These are phyloP conservation scores for Drosophila neutralis DNA, from an alignment of 2,888 invertebrate species.

Conservation along the genomic window DNA sequence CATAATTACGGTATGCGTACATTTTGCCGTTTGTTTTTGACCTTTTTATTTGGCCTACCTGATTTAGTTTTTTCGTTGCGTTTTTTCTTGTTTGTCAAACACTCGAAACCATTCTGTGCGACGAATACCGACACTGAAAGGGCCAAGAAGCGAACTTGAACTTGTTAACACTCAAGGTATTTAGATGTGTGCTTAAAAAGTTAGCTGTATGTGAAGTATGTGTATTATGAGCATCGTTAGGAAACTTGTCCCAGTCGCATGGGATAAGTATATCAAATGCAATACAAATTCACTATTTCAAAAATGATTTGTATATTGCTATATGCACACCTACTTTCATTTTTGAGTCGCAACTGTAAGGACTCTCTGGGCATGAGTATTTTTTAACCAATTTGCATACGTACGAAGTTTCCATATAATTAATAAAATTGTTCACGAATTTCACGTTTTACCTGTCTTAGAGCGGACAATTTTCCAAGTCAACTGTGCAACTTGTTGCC, in stretches of 20 bases:
- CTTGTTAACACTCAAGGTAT: conserved; percentile 29
- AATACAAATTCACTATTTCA: background rate
- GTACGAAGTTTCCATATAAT: background rate
- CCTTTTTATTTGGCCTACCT: conserved; percentile 35
- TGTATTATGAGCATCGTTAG: background rate
- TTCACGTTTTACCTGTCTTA: background rate
- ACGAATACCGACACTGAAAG: conserved; percentile 13
- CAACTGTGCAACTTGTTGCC: background rate
- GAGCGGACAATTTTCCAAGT: background rate
- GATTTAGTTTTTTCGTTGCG: conserved; percentile 1
- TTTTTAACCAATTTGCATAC: background rate
- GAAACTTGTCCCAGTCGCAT: background rate
- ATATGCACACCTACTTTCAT: background rate
- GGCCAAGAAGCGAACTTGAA: conserved; percentile 56
- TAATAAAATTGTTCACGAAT: background rate
- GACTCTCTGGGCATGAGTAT: too few species aligned
- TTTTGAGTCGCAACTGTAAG: too few species aligned
- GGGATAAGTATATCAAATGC: background rate
- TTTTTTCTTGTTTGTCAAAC: conserved; percentile 1
- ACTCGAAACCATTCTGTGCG: conserved; percentile 11
- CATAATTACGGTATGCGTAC: conserved; percentile 51
- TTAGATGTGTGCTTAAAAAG: background rate
- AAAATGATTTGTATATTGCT: background rate
- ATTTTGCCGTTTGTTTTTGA: conserved; percentile 52
- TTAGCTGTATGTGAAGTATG: background rate